A percentile compares a stretch with the other conserved stretches of the same genome.
Evolutionary conservation across 2,113 vertebrate species (phyloP).

Genomic region (Ceyx cyanopectus): DNA sequence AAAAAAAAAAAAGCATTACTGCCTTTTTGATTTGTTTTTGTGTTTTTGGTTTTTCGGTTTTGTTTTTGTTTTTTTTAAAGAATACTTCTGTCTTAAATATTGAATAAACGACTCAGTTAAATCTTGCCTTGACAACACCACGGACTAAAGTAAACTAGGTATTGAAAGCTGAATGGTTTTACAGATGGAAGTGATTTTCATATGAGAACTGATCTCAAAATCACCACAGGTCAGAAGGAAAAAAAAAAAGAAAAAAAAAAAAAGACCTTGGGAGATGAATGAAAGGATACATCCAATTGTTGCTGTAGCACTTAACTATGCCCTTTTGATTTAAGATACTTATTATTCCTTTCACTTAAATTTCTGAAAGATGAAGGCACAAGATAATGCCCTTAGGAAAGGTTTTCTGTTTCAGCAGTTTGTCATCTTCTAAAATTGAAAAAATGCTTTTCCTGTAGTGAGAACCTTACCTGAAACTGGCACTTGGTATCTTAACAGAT

Average conservation of each 20-base stretch:
- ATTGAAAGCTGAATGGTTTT: slow-evolving; percentile 58
- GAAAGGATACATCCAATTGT: slow-evolving; percentile 66
- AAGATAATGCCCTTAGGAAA: slow-evolving; percentile 63
- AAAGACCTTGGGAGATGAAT: slow-evolving; percentile 53
- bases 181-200: slow-evolving; percentile 67
- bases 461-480: slow-evolving; percentile 76
- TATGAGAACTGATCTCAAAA: slow-evolving; percentile 54
- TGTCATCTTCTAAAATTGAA: slow-evolving; percentile 74
- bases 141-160: slow-evolving; percentile 51
- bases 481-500: slow-evolving; percentile 85
- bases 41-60: too few relatives aligned
- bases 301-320: slow-evolving; percentile 61
- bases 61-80: background rate
- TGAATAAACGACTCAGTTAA: slow-evolving; percentile 57
- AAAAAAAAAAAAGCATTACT: background rate
- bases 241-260: background rate
- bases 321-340: slow-evolving; percentile 58
- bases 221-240: slow-evolving; percentile 32
- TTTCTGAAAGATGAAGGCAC: slow-evolving; percentile 67
- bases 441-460: slow-evolving; percentile 68
- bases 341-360: slow-evolving; percentile 66
- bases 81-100: slow-evolving; percentile 56
- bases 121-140: slow-evolving; percentile 45
- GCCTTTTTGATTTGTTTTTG: background rate
- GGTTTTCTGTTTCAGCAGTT: slow-evolving; percentile 69